Percentiles rank a stretch among this genome's conserved stretches.
These are phyloP conservation scores for Apis laboriosa DNA, from an alignment of 1,140 invertebrate species.

Conservation along the genomic window DNA sequence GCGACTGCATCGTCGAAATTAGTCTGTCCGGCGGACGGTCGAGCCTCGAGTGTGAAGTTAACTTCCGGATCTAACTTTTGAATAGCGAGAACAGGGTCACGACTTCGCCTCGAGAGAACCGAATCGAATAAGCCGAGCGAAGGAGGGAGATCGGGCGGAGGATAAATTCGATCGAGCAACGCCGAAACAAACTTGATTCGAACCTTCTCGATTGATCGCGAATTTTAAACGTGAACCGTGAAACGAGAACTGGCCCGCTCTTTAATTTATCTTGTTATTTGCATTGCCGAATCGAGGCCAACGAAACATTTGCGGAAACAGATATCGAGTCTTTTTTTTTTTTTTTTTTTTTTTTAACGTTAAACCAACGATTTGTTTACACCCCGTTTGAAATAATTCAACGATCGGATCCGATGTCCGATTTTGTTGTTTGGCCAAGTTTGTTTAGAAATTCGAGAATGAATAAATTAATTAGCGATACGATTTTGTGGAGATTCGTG, in stretches of 20 bases:
- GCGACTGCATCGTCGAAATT: slow-evolving; percentile 36
- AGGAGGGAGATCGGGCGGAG: not conserved
- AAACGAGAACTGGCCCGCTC: not conserved
- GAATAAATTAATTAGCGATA: not conserved
- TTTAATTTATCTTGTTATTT: slow-evolving; percentile 38
- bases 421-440: not conserved
- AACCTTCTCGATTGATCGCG: not conserved
- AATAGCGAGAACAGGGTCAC: slow-evolving; percentile 48
- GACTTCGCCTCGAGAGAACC: slow-evolving; percentile 16
- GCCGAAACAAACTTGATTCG: not conserved
- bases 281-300: slow-evolving; percentile 33
- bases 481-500: too few species aligned
- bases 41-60: slow-evolving; percentile 58
- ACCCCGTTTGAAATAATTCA: not conserved
- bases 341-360: slow-evolving; percentile 3
- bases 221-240: not conserved
- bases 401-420: not conserved
- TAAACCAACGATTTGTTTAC: slow-evolving; percentile 10
- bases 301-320: slow-evolving; percentile 13
- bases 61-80: slow-evolving; percentile 62
- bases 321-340: not conserved
- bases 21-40: slow-evolving; percentile 5
- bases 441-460: not conserved
- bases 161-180: slow-evolving; percentile 23
- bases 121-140: not conserved